These are phyloP conservation scores for Ferrisia virgata DNA, from an alignment of 2,888 invertebrate genomes.

Conservation along the genomic window DNA sequence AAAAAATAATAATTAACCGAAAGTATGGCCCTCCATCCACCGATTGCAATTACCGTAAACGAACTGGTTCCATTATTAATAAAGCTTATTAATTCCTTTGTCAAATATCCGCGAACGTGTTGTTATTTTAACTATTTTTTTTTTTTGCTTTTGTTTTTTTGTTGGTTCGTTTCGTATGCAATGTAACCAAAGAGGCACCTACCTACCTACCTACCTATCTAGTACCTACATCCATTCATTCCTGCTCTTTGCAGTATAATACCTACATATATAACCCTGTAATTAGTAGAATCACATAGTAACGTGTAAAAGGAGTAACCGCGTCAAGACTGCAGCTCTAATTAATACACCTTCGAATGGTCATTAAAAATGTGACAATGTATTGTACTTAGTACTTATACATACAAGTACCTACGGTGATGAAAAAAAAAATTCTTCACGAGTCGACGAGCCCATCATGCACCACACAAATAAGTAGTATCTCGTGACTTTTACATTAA, in stretches of 20 bases:
- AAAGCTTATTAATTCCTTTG: constrained; percentile 33
- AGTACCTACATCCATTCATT: too few relatives aligned
- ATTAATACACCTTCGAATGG: background rate
- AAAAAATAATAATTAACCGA: constrained; percentile 22
- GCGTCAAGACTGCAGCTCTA: background rate
- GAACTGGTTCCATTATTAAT: constrained; percentile 23
- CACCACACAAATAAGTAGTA: too few relatives aligned
- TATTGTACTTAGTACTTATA: background rate
- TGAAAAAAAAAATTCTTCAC: background rate
- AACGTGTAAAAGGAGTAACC: background rate
- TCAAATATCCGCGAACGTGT: constrained; percentile 30
- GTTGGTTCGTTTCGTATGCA: background rate
- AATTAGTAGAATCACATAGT: constrained; percentile 6
- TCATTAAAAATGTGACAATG: constrained; percentile 6
- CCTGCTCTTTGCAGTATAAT: background rate
- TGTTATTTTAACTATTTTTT: background rate
- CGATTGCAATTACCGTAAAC: constrained; percentile 29
- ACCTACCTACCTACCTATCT: too few relatives aligned
- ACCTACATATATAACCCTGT: background rate
- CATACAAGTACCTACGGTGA: too few relatives aligned
- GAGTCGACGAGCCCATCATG: background rate
- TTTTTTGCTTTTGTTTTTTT: background rate
- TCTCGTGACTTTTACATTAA: too few relatives aligned
- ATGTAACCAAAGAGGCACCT: too few relatives aligned
- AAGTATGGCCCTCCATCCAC: constrained; percentile 12